Conservation (phyloP, 1,140 invertebrate genomes). For the Centruroides vittatus region DNA sequence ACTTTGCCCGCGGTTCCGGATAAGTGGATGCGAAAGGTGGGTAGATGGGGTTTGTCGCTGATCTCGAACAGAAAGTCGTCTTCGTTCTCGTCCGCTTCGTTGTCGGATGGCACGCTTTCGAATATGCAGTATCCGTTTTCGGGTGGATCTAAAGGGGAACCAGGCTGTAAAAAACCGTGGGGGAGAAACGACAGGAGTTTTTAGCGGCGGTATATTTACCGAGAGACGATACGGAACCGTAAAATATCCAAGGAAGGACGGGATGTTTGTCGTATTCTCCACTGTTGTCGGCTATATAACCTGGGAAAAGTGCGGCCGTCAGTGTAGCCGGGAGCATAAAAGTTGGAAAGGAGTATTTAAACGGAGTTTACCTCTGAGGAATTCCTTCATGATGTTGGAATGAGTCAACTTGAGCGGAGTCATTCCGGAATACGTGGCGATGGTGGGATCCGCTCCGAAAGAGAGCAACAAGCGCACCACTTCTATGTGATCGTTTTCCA, state of each 20-base stretch:
- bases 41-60: slow-evolving; percentile 55
- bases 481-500: slow-evolving; percentile 75
- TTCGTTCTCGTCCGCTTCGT: slow-evolving; percentile 19
- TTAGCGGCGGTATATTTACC: slow-evolving; percentile 32
- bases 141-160: slow-evolving; percentile 16
- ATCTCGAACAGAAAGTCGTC: slow-evolving; percentile 55
- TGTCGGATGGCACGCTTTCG: slow-evolving; percentile 39
- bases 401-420: slow-evolving; percentile 65
- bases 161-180: neutral
- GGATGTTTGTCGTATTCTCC: slow-evolving; percentile 23
- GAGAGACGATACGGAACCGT: slow-evolving; percentile 43
- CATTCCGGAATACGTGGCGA: slow-evolving; percentile 76
- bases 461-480: slow-evolving; percentile 71
- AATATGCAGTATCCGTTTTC: slow-evolving; percentile 54
- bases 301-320: neutral
- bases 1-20: neutral
- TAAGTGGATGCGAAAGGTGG: slow-evolving; percentile 48
- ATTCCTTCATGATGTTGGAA: slow-evolving; percentile 42
- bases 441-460: slow-evolving; percentile 76
- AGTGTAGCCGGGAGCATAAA: neutral
- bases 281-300: slow-evolving; percentile 11
- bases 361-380: slow-evolving; percentile 32
- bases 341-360: neutral
- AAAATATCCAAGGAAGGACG: slow-evolving; percentile 57
- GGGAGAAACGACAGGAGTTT: neutral